Evolutionary conservation across 53 echinoderm and acorn worm genomes (phyloP).

Genomic region (Hippasteria phrygiana): DNA sequence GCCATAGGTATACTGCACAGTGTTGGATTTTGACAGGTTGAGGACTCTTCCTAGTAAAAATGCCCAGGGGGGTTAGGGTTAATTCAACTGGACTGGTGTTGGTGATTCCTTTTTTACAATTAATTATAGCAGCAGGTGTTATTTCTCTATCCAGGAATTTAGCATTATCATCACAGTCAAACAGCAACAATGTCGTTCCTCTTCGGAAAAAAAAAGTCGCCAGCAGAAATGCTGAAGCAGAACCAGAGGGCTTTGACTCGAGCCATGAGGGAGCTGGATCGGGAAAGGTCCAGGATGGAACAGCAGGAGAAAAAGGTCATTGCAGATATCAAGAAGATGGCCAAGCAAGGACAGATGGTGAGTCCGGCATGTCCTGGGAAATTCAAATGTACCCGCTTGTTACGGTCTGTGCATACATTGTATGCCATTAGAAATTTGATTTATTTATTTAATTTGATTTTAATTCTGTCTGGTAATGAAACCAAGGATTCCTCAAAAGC

Average conservation of each 20-base stretch:
- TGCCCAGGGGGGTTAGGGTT: too few relatives aligned
- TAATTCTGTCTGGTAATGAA: too few relatives aligned
- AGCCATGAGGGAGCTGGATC: slow-evolving; percentile 92
- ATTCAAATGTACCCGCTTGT: background rate
- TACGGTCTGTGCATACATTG: too few relatives aligned
- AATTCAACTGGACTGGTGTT: background rate
- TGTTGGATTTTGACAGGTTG: too few relatives aligned
- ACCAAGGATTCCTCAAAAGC: too few relatives aligned
- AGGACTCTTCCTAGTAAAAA: too few relatives aligned
- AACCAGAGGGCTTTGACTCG: slow-evolving; percentile 89
- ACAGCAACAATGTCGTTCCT: slow-evolving; percentile 76
- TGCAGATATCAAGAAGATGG: slow-evolving; percentile 99
- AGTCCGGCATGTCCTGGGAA: background rate
- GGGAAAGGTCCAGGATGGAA: slow-evolving; percentile 88
- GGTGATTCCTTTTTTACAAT: too few relatives aligned
- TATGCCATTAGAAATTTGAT: too few relatives aligned
- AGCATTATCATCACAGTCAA: background rate
- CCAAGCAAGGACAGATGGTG: slow-evolving; percentile 99
- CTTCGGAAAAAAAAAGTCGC: slow-evolving; percentile 95
- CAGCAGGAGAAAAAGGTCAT: slow-evolving; percentile 96
- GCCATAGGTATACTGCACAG: too few relatives aligned
- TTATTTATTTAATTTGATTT: too few relatives aligned
- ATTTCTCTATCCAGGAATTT: background rate
- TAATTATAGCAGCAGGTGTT: too few relatives aligned
- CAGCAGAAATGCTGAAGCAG: slow-evolving; percentile 93